Percentiles rank a stretch among this genome's conserved stretches.
phyloP scores from a whole-genome alignment of 2,888 invertebrate species.

The Leucophenga montana region DNA sequence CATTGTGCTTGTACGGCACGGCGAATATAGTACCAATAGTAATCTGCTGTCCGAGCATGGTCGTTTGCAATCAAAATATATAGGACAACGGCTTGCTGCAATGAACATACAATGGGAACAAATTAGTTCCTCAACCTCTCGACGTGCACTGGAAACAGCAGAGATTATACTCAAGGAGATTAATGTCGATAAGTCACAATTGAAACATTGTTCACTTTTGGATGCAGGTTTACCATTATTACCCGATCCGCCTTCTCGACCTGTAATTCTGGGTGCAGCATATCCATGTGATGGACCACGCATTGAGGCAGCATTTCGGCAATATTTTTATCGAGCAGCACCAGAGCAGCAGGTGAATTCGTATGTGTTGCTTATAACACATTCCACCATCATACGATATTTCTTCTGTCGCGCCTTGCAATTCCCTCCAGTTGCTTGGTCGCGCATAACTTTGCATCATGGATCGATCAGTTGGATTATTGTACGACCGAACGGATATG shows the following conservation, averaged over 20 bases:
- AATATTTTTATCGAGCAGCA: conserved; percentile 92
- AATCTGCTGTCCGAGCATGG: conserved; percentile 87
- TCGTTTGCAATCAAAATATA: conserved; percentile 85
- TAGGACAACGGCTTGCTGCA: conserved; percentile 86
- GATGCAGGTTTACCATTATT: conserved; percentile 95
- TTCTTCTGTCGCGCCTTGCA: conserved; percentile 95
- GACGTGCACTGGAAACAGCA: conserved; percentile 93
- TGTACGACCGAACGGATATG: conserved; percentile 89
- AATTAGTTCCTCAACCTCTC: conserved; percentile 92
- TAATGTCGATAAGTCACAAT: conserved; percentile 76
- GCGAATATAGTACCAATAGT: conserved; percentile 89
- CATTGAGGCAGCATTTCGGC: conserved; percentile 95
- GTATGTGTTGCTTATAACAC: conserved; percentile 93
- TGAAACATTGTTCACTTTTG: conserved; percentile 82
- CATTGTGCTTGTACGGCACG: conserved; percentile 92
- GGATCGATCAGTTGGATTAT: conserved; percentile 94
- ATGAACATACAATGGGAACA: conserved; percentile 85
- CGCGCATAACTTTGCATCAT: conserved; percentile 91
- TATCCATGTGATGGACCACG: conserved; percentile 95
- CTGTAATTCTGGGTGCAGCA: conserved; percentile 83
- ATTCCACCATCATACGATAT: conserved; percentile 97
- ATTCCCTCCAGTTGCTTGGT: conserved; percentile 97
- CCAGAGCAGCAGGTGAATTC: conserved; percentile 85
- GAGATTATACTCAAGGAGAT: conserved; percentile 84
- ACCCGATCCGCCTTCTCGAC: conserved; percentile 90